Percentiles rank a stretch among this genome's conserved stretches.
Evolutionary conservation across 2,888 invertebrate genomes (phyloP).

Genomic region (Drosophila nr. perissopoda): DNA sequence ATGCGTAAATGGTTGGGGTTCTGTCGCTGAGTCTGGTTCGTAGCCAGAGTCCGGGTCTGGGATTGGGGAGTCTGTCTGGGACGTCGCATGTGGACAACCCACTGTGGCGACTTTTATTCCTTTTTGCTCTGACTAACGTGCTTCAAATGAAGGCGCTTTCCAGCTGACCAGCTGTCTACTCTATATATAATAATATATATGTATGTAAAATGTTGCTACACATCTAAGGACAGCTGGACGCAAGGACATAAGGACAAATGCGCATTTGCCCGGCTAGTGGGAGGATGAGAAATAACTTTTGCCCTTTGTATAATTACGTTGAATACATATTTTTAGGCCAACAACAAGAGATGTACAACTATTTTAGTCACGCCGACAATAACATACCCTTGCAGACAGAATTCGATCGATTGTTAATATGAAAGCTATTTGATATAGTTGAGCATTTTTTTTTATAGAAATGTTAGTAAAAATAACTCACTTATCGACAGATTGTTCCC

Average conservation of each 20-base stretch:
- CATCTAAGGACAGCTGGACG: slow-evolving; percentile 16
- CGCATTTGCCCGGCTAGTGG: background rate
- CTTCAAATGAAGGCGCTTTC: slow-evolving; percentile 31
- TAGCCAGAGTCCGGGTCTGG: slow-evolving; percentile 2
- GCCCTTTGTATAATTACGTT: slow-evolving; percentile 22
- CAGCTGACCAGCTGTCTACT: slow-evolving; percentile 8
- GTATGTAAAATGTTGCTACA: slow-evolving; percentile 5
- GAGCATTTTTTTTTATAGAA: too few relatives aligned
- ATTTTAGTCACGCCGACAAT: background rate
- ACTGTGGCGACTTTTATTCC: slow-evolving; percentile 20
- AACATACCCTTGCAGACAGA: background rate
- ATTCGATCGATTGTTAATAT: background rate
- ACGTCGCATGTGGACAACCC: slow-evolving; percentile 13
- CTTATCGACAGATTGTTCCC: background rate
- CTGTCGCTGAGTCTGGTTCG: slow-evolving; percentile 11
- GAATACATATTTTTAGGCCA: slow-evolving; percentile 28
- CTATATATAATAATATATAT: slow-evolving; percentile 2
- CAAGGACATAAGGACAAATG: slow-evolving; percentile 36
- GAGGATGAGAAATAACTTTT: slow-evolving; percentile 4
- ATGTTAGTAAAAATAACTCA: too few relatives aligned
- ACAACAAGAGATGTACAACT: background rate
- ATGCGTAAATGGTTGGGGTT: slow-evolving; percentile 42
- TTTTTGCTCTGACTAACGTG: slow-evolving; percentile 35
- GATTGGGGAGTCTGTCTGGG: slow-evolving; percentile 24
- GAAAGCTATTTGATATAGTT: too few relatives aligned